These are phyloP conservation scores for Xestoiulus laeticollis DNA, from an alignment of 2,888 invertebrate species.

Conservation along the genomic window DNA sequence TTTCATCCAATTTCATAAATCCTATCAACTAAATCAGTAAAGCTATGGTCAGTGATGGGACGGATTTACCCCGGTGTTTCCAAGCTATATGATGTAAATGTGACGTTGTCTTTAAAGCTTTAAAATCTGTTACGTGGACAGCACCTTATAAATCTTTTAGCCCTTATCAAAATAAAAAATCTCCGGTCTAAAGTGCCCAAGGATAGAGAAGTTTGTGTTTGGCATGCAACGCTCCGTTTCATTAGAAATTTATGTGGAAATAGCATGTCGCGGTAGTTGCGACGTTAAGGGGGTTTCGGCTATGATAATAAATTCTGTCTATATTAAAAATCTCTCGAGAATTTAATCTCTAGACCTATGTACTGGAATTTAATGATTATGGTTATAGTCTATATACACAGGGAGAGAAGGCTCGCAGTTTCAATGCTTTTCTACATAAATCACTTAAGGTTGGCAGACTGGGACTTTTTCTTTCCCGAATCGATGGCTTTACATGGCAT, in stretches of 20 bases:
- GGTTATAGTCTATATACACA: background rate
- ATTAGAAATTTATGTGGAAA: constrained; percentile 26
- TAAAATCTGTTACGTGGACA: no score
- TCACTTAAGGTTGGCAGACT: constrained; percentile 19
- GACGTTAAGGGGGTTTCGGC: constrained; percentile 8
- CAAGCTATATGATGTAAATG: no score
- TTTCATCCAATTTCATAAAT: no score
- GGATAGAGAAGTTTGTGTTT: background rate
- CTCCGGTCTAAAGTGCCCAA: background rate
- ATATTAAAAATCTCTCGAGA: constrained; percentile 26
- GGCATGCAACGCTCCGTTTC: background rate
- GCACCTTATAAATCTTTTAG: no score
- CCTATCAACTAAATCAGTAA: no score
- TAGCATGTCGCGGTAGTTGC: constrained; percentile 9
- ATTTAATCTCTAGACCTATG: constrained; percentile 15
- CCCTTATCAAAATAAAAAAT: no score
- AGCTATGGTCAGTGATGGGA: no score
- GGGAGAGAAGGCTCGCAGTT: background rate
- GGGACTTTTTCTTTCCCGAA: constrained; percentile 4
- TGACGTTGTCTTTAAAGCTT: no score
- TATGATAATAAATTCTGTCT: constrained; percentile 26
- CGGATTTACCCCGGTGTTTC: no score
- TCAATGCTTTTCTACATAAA: constrained; percentile 9
- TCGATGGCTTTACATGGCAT: background rate
- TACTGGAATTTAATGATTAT: constrained; percentile 26